Percentiles rank a stretch among this genome's conserved stretches.
Conservation (phyloP, 92 coral and sea anemone species). For the Desmophyllum pertusum region DNA sequence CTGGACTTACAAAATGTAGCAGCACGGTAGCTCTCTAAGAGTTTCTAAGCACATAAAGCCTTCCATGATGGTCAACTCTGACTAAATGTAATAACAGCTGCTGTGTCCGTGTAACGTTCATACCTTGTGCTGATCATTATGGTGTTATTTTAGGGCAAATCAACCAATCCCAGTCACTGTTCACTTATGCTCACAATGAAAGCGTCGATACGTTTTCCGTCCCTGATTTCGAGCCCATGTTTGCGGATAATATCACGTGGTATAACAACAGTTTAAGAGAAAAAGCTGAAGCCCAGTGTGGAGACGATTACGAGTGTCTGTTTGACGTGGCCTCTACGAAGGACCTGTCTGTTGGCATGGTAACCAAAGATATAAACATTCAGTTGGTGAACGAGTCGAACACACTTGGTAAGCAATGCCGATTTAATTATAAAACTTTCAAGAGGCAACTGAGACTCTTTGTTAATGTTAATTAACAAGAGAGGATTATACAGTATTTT, state of each 20-base stretch:
- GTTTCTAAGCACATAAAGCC: too few relatives aligned
- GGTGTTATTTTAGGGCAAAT: slow-evolving; percentile 60
- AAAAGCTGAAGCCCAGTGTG: slow-evolving; percentile 54
- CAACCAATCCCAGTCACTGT: slow-evolving; percentile 44
- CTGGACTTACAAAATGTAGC: too few relatives aligned
- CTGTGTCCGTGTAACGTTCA: too few relatives aligned
- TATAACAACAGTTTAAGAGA: slow-evolving; percentile 17
- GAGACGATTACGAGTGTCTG: slow-evolving; percentile 55
- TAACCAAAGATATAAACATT: slow-evolving; percentile 40
- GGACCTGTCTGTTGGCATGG: slow-evolving; percentile 62
- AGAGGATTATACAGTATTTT: too few relatives aligned
- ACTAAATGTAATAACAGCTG: too few relatives aligned
- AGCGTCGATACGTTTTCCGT: slow-evolving; percentile 30
- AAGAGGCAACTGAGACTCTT: too few relatives aligned
- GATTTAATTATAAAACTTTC: neutral
- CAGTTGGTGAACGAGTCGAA: slow-evolving; percentile 62
- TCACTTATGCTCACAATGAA: slow-evolving; percentile 60
- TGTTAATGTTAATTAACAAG: too few relatives aligned
- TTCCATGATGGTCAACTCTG: too few relatives aligned
- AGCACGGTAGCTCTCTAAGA: too few relatives aligned
- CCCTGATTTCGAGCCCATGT: slow-evolving; percentile 67
- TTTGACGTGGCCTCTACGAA: slow-evolving; percentile 76
- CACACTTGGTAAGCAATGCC: slow-evolving; percentile 56
- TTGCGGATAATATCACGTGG: slow-evolving; percentile 61
- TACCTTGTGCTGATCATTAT: neutral